Evolutionary conservation across 2,888 invertebrate species (phyloP).

Genomic region (Brenthis daphne): DNA sequence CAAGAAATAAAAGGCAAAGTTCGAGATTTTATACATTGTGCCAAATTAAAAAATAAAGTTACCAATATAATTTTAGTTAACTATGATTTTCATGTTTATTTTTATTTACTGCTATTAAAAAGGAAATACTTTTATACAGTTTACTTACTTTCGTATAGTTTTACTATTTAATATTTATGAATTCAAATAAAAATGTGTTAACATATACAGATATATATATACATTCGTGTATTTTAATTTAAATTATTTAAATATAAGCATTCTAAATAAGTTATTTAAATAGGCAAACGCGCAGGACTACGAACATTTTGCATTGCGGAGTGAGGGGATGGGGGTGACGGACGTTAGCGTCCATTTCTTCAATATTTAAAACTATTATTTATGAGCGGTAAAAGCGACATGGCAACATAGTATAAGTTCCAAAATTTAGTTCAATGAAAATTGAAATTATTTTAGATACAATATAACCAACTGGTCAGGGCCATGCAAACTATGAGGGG

Average conservation of each 20-base stretch:
- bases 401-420: neutral
- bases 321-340: slow-evolving; percentile 48
- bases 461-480: slow-evolving; percentile 36
- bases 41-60: neutral
- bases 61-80: too few relatives aligned
- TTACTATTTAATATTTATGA: neutral
- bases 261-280: slow-evolving; percentile 38
- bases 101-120: too few relatives aligned
- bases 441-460: slow-evolving; percentile 12
- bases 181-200: too few relatives aligned
- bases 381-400: slow-evolving; percentile 1
- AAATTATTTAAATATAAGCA: slow-evolving; percentile 23
- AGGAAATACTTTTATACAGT: too few relatives aligned
- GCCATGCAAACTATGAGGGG: slow-evolving; percentile 81
- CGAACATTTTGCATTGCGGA: slow-evolving; percentile 67
- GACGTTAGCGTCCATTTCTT: slow-evolving; percentile 48
- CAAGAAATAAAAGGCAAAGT: slow-evolving; percentile 45
- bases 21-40: neutral
- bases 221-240: slow-evolving; percentile 1
- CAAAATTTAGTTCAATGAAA: slow-evolving; percentile 5
- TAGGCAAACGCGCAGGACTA: slow-evolving; percentile 50
- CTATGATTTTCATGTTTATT: too few relatives aligned
- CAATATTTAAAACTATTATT: slow-evolving; percentile 45
- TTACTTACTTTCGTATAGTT: too few relatives aligned
- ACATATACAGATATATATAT: too few relatives aligned